A percentile compares a stretch with the other conserved stretches of the same genome.
Evolutionary conservation across 2,113 vertebrate genomes (phyloP).

Genomic region (Caracal caracal): DNA sequence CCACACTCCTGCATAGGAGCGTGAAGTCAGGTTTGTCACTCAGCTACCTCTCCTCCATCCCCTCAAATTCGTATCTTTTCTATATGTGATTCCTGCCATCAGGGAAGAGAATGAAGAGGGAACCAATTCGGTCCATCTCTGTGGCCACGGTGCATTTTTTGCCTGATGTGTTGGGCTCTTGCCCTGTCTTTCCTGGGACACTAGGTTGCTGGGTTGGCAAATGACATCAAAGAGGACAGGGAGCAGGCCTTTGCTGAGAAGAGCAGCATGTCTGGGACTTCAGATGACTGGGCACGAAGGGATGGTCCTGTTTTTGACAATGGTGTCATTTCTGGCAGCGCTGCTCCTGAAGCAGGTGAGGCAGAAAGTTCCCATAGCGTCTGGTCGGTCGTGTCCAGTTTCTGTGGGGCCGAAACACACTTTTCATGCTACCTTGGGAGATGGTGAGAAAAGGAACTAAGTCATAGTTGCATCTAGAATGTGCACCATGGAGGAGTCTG

Average conservation of each 20-base stretch:
- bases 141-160: background rate
- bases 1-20: background rate
- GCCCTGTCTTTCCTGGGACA: background rate
- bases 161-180: background rate
- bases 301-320: conserved; percentile 32
- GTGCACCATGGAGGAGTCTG: conserved; percentile 16
- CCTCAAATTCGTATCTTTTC: background rate
- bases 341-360: background rate
- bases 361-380: background rate
- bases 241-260: background rate
- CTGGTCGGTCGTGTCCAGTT: conserved; percentile 7
- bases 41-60: background rate
- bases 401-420: background rate
- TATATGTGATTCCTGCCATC: background rate
- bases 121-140: background rate
- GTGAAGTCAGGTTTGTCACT: background rate
- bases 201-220: background rate
- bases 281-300: background rate
- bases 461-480: conserved; percentile 54
- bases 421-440: background rate
- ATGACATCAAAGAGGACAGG: background rate
- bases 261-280: background rate
- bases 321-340: conserved; percentile 38
- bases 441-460: conserved; percentile 40
- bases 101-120: background rate